Percentiles rank a stretch among this genome's conserved stretches.
These are phyloP conservation scores for Arvicola amphibius DNA, from an alignment of 2,797 vertebrate genomes.

Conservation along the genomic window DNA sequence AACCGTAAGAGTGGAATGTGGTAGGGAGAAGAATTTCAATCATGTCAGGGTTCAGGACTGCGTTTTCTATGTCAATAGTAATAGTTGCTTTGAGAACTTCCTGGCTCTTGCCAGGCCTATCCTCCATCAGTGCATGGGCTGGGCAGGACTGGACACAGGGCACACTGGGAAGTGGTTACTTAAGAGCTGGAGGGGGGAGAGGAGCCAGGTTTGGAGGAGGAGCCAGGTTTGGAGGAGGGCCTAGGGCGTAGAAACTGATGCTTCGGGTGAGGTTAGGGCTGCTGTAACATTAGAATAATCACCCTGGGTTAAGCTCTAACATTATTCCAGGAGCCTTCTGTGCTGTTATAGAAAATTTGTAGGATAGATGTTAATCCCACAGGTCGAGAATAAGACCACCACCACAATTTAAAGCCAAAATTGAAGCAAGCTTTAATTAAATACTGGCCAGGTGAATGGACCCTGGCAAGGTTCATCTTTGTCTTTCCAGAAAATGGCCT, in stretches of 20 bases:
- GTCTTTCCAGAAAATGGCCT: background rate
- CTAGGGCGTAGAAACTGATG: conserved; percentile 2
- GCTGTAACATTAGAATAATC: background rate
- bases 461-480: background rate
- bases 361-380: background rate
- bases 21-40: conserved; percentile 28
- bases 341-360: background rate
- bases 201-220: no score
- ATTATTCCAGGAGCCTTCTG: background rate
- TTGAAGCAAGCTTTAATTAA: background rate
- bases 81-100: conserved; percentile 41
- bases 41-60: conserved; percentile 2
- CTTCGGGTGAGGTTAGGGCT: background rate
- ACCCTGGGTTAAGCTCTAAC: background rate
- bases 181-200: background rate
- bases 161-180: no score
- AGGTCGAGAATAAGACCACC: background rate
- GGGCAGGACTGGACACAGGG: background rate
- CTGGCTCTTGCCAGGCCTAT: background rate
- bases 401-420: background rate
- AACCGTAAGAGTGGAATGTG: conserved; percentile 22
- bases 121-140: background rate
- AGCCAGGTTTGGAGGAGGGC: background rate
- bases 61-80: conserved; percentile 54
- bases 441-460: background rate